Base-by-base conservation (phyloP, 2,888 invertebrate species). In the Ephialtes manifestator region DNA sequence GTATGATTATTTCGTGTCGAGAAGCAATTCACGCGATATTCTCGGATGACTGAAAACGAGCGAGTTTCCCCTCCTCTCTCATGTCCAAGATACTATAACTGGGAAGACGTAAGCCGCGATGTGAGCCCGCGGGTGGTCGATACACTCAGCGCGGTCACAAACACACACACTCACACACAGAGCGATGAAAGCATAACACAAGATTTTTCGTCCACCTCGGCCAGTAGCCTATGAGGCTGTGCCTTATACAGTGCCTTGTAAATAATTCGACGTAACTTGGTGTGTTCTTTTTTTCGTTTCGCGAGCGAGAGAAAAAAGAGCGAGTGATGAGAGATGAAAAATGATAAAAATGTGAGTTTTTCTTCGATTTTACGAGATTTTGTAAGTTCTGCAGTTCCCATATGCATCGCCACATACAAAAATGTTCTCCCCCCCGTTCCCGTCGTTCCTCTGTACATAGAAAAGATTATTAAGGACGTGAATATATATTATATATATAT, bases 241-340 rank as follows among this genome's bases (percentile, higher is more conserved):
- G 92, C 92, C 93, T 93, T 92, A 90, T 89, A 91, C 90, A 92
- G 93, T 93, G 93, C 93, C 93, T 93, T 93, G 91, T 92, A 91
- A 88, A 90, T 92, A 91, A 83, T 74, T 81, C 70, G 65, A 74
- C 51, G 24, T 77, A 48, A 65, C 46, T 39, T 39, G 8, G 39
- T 39, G 39, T 39, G 39, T 70, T 79, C 53, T 80, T 68, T 77
- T 77, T 48, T 70, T 51, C 58, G 67, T 60, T 63, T 48, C 63
- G 35, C 55, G 48, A 58, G 53, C 63, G 65, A 80, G 53, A 74
- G 39, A 60, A 77, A 76, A 39, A 58, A 80, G 24, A 81, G 48
- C 80, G 58, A 71, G 77, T 51, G 71, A 75, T 74, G 48, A 60
- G 55, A 63, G 53, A 67, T 60, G 48, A 39, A 39, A 71, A 79